Evolutionary conservation across 2,113 vertebrate species (phyloP).

Genomic region (Elaphurus davidianus): DNA sequence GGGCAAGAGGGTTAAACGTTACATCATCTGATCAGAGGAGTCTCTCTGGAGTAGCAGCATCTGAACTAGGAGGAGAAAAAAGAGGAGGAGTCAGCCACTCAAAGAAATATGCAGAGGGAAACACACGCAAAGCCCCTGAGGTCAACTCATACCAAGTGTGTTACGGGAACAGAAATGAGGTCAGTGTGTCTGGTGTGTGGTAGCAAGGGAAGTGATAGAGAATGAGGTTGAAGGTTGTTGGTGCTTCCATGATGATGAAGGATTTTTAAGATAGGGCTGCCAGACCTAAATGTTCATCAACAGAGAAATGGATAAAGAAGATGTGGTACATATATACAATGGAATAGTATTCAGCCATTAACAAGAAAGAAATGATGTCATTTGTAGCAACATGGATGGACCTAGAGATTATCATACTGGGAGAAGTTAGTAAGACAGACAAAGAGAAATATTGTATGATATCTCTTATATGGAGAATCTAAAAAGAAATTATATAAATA

Average conservation of each 20-base stretch:
- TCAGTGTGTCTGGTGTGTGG: neutral
- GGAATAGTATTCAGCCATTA: neutral
- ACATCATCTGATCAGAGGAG: too few relatives aligned
- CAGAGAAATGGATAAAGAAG: neutral
- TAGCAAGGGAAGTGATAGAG: too few relatives aligned
- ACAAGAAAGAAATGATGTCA: neutral
- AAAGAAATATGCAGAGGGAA: too few relatives aligned
- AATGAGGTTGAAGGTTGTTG: neutral
- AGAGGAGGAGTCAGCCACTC: too few relatives aligned
- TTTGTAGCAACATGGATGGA: neutral
- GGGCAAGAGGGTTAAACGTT: too few relatives aligned
- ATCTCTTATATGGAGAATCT: neutral
- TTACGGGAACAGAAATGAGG: neutral
- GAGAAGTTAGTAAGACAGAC: neutral
- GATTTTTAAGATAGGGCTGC: neutral
- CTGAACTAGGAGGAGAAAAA: too few relatives aligned
- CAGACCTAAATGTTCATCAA: neutral
- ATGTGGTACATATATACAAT: neutral
- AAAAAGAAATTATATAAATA: neutral
- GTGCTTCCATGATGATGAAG: neutral
- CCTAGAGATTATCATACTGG: neutral
- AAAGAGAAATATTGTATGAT: neutral
- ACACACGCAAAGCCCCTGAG: too few relatives aligned
- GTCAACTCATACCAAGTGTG: neutral
- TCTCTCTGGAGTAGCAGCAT: too few relatives aligned